phyloP scores from a whole-genome alignment of 2,888 invertebrate genomes.

The Thalpophila matura region DNA sequence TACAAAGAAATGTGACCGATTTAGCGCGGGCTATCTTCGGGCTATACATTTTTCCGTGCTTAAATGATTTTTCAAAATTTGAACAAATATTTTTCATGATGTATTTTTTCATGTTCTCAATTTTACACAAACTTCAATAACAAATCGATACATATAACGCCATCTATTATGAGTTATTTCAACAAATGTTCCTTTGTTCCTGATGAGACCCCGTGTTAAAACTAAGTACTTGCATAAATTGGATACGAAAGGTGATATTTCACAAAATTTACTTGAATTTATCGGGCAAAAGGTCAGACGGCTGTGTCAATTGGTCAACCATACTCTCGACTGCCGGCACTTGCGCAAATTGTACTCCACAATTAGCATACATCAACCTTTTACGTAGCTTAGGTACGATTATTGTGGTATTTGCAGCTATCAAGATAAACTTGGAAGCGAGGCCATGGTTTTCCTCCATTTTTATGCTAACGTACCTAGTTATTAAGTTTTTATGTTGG shows the following conservation, averaged over 20 bases:
- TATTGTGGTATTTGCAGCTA: constrained; percentile 19
- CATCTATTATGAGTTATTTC: too few relatives aligned
- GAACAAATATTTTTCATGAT: too few relatives aligned
- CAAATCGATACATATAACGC: too few relatives aligned
- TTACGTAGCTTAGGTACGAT: constrained; percentile 4
- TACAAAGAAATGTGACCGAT: too few relatives aligned
- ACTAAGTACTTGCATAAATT: constrained; percentile 29
- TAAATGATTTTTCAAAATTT: too few relatives aligned
- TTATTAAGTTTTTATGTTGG: neutral
- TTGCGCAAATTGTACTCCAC: constrained; percentile 21
- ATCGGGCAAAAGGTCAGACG: constrained; percentile 54
- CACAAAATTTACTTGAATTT: constrained; percentile 48
- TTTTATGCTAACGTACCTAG: constrained; percentile 8
- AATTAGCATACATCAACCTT: constrained; percentile 45
- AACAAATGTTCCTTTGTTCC: too few relatives aligned
- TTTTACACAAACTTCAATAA: too few relatives aligned
- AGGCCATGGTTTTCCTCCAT: constrained; percentile 25
- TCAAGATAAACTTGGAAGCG: constrained; percentile 28
- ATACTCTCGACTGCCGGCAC: constrained; percentile 12
- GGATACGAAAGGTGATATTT: constrained; percentile 38
- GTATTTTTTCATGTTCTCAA: too few relatives aligned
- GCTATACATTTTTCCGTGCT: too few relatives aligned
- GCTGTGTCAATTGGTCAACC: constrained; percentile 53
- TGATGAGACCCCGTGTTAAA: too few relatives aligned
- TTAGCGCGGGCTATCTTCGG: too few relatives aligned